These are phyloP conservation scores for Acipenser ruthenus DNA, from an alignment of 2,797 vertebrate genomes.

Conservation along the genomic window DNA sequence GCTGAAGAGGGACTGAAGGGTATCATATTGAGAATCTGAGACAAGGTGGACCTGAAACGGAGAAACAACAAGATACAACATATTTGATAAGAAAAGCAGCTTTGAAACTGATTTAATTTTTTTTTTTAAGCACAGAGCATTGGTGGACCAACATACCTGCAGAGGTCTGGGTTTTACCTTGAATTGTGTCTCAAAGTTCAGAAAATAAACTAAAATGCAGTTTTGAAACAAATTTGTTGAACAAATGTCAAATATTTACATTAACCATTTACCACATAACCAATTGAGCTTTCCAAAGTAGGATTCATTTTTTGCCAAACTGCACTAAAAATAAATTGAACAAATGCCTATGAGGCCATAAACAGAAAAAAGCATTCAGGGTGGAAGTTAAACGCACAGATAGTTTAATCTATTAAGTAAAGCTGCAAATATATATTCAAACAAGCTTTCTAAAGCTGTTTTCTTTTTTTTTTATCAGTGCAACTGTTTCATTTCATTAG, in stretches of 20 bases:
- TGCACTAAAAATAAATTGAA: background rate
- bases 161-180: background rate
- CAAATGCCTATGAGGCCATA: slow-evolving; percentile 4
- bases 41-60: too few relatives aligned
- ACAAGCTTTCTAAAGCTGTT: background rate
- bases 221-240: background rate
- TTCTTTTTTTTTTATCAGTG: background rate
- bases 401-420: slow-evolving; percentile 2
- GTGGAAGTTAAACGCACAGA: background rate
- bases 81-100: too few relatives aligned
- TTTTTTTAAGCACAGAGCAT: too few relatives aligned
- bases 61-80: too few relatives aligned
- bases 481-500: slow-evolving; percentile 41
- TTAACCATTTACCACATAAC: background rate
- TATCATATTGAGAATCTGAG: too few relatives aligned
- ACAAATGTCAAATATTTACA: background rate
- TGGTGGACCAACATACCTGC: too few relatives aligned
- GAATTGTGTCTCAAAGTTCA: background rate
- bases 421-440: background rate
- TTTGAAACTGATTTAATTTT: too few relatives aligned
- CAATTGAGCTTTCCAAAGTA: background rate
- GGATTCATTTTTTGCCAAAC: background rate
- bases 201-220: background rate
- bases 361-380: slow-evolving; percentile 1
- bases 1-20: too few relatives aligned